phyloP scores from a whole-genome alignment of 2,113 vertebrate genomes.

The Heteronetta atricapilla region DNA sequence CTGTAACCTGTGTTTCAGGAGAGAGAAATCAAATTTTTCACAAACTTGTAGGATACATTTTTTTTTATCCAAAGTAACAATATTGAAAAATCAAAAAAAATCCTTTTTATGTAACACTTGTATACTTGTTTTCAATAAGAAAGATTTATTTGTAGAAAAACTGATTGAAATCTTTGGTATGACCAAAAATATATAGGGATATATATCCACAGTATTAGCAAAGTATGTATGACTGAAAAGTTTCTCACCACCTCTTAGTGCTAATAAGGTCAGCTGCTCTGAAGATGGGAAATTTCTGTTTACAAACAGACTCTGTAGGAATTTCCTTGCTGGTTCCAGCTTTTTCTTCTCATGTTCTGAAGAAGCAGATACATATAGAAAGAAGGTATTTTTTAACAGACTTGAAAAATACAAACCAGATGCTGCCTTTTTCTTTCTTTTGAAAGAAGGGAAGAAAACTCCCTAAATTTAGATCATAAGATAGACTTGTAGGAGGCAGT shows the following conservation, averaged over 20 bases:
- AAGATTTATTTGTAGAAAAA: not conserved
- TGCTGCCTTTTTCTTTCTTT: not conserved
- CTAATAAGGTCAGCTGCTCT: not conserved
- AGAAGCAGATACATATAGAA: not conserved
- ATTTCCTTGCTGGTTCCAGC: not conserved
- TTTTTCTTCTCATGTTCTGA: not conserved
- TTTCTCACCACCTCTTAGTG: not conserved
- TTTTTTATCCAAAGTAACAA: not conserved
- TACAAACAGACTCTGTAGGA: not conserved
- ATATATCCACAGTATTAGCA: not conserved
- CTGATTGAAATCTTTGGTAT: not conserved
- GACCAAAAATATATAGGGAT: accelerated
- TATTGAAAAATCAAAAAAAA: not conserved
- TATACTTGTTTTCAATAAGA: not conserved
- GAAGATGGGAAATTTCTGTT: not conserved
- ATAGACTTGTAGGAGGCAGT: conserved; percentile 7
- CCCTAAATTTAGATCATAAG: conserved; percentile 29
- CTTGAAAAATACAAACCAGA: not conserved
- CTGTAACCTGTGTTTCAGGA: not conserved
- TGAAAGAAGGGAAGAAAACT: not conserved
- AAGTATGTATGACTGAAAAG: not conserved
- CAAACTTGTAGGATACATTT: not conserved
- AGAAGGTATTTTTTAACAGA: not conserved
- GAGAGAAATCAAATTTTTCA: not conserved
- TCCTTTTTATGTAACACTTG: not conserved